A percentile compares a stretch with the other conserved stretches of the same genome.
Conservation (phyloP, 2,113 vertebrate species). For the Pomatorhinus ruficollis region DNA sequence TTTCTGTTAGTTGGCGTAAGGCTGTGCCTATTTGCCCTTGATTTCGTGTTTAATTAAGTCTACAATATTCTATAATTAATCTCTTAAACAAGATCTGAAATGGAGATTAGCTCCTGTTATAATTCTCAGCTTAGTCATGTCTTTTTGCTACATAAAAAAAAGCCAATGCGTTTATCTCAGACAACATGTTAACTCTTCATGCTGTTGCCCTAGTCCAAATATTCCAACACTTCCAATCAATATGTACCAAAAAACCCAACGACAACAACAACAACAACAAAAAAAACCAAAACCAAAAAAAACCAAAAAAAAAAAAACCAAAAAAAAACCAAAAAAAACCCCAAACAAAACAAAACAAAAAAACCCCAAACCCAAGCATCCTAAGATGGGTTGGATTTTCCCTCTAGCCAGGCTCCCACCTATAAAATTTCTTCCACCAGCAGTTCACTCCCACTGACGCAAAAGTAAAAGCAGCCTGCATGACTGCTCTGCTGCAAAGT, state of each 20-base stretch:
- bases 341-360: no score
- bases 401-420: not conserved
- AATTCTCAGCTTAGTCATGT: conserved; percentile 4
- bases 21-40: not conserved
- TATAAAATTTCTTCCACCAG: not conserved
- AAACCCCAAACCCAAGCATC: not conserved
- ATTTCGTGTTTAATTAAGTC: conserved; percentile 23
- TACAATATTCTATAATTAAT: conserved; percentile 27
- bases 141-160: not conserved
- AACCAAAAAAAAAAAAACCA: not conserved
- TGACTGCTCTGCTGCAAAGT: conserved; percentile 9
- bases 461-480: not conserved
- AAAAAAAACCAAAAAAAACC: no score
- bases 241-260: not conserved
- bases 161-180: not conserved
- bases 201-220: not conserved
- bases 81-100: conserved; percentile 37
- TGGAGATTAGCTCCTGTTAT: not conserved
- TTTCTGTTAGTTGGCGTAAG: not conserved
- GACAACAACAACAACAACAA: no score
- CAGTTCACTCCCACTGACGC: not conserved
- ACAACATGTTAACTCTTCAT: not conserved
- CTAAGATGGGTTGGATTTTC: not conserved
- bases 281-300: no score
- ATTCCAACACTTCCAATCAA: not conserved